Percentiles rank a stretch among this genome's conserved stretches.
Evolutionary conservation across 1,140 invertebrate genomes (phyloP).

Genomic region (Spodoptera frugiperda): DNA sequence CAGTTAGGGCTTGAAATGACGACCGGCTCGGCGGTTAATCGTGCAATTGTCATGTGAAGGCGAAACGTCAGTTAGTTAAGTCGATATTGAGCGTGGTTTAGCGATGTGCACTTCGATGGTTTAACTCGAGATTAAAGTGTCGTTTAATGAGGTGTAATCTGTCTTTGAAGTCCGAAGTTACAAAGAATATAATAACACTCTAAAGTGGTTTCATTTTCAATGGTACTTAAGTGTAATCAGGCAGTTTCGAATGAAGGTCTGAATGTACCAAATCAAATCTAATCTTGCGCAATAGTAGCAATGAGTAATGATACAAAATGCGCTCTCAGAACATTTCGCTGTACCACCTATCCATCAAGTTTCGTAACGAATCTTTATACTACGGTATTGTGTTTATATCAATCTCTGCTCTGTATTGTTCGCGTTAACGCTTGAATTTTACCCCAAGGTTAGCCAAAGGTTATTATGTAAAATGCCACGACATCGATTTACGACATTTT

Average conservation of each 20-base stretch:
- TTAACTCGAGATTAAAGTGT: not conserved
- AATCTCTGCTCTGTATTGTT: slow-evolving; percentile 46
- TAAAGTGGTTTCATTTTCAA: slow-evolving; percentile 3
- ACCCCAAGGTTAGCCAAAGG: slow-evolving; percentile 45
- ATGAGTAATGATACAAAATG: slow-evolving; percentile 37
- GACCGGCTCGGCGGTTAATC: slow-evolving; percentile 1
- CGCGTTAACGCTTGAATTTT: slow-evolving; percentile 39
- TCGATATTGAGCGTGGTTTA: not conserved
- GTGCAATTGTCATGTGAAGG: slow-evolving; percentile 7
- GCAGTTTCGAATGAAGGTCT: slow-evolving; percentile 22
- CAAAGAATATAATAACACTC: not conserved
- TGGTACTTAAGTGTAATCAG: slow-evolving; percentile 29
- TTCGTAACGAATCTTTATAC: slow-evolving; percentile 41
- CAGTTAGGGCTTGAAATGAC: slow-evolving; percentile 17
- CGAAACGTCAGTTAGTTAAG: not conserved
- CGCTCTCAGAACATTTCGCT: slow-evolving; percentile 29
- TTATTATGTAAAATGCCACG: slow-evolving; percentile 39
- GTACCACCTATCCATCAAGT: slow-evolving; percentile 49
- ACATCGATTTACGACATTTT: slow-evolving; percentile 42
- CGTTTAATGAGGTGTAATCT: not conserved
- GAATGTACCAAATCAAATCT: slow-evolving; percentile 40
- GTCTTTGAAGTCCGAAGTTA: not conserved
- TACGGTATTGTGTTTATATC: slow-evolving; percentile 39
- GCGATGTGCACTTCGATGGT: not conserved
- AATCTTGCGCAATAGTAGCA: slow-evolving; percentile 32